Base-by-base conservation (phyloP, 1,140 invertebrate genomes). In the Pantala flavescens region DNA sequence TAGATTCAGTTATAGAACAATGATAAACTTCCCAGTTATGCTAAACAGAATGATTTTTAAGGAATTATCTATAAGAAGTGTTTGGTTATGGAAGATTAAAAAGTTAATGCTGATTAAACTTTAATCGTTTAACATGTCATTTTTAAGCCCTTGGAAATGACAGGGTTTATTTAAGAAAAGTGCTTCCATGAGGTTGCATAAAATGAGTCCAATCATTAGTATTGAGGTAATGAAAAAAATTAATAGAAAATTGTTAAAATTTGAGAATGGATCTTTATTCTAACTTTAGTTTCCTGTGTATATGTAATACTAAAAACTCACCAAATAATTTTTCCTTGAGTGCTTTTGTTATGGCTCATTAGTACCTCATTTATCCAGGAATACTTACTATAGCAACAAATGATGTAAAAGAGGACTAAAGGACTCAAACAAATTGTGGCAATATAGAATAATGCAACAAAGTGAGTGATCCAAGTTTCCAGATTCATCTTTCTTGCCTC, bases 171-270 rank as follows among this genome's bases (percentile, higher is more conserved):
- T 21, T 63, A 63, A 19, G 49, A 63, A 63, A 63, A 63, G 49
- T 63, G 49, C 49, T 63, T 63, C 49, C 49, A 63, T 63, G 49
- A 63, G 49, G 49, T 63, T 63, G 49, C 49, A 63, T 63, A 63
- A 63, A 5, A 63, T 63, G 49, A 63, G 49, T 63, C 49, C 49
- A 63, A 63, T 63, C 1, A 63, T 63, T 63, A 63, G 49, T 63
- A 14, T 63, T 63, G n/a, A 63, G 49, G 49, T 7, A 7, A 12
- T 63, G 49, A 63, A 63, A 14, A 63, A 19, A 63, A 19, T 63
- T 3, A 14, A 12, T 63, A 63, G 49, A 63, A 63, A 63, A 63
- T 63, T 63, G 49, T 63, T 63, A 21, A 63, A 19, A 63, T 3
- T 63, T 63, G 49, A 63, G 12, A 7, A 63, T 63, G 12, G 12